phyloP scores from a whole-genome alignment of 2,888 invertebrate species.

The Trichogramma dendrolimi region DNA sequence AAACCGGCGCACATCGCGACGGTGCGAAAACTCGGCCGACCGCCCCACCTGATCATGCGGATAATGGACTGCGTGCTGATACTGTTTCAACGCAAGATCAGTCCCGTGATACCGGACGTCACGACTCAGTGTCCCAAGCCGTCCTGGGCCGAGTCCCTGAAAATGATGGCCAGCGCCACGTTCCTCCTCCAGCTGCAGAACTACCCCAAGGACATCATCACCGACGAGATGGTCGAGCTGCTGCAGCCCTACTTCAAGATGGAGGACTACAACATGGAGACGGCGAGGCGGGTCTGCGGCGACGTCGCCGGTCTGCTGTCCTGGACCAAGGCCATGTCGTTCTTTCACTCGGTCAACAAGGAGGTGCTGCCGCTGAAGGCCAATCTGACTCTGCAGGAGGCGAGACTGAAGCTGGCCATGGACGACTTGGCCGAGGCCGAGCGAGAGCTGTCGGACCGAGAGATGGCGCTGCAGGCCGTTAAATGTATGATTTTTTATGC shows the following conservation, averaged over 20 bases:
- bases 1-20: slow-evolving; percentile 94
- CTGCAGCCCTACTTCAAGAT: slow-evolving; percentile 86
- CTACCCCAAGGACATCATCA: slow-evolving; percentile 94
- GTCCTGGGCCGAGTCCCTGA: slow-evolving; percentile 93
- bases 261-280: slow-evolving; percentile 97
- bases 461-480: slow-evolving; percentile 82
- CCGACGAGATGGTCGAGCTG: slow-evolving; percentile 94
- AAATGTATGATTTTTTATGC: slow-evolving; percentile 57
- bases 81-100: slow-evolving; percentile 79
- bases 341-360: slow-evolving; percentile 93
- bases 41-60: slow-evolving; percentile 94
- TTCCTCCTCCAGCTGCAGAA: slow-evolving; percentile 88
- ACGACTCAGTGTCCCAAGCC: slow-evolving; percentile 85
- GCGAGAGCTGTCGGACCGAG: slow-evolving; percentile 82
- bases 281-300: slow-evolving; percentile 90
- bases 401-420: slow-evolving; percentile 83
- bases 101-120: slow-evolving; percentile 76
- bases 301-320: slow-evolving; percentile 92
- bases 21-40: slow-evolving; percentile 88
- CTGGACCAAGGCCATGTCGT: slow-evolving; percentile 95
- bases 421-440: slow-evolving; percentile 85
- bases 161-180: slow-evolving; percentile 95
- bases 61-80: slow-evolving; percentile 97
- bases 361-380: slow-evolving; percentile 93
- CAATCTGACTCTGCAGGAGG: slow-evolving; percentile 86